Evolutionary conservation across 1,140 invertebrate species (phyloP).

Genomic region (Bombus balteatus): DNA sequence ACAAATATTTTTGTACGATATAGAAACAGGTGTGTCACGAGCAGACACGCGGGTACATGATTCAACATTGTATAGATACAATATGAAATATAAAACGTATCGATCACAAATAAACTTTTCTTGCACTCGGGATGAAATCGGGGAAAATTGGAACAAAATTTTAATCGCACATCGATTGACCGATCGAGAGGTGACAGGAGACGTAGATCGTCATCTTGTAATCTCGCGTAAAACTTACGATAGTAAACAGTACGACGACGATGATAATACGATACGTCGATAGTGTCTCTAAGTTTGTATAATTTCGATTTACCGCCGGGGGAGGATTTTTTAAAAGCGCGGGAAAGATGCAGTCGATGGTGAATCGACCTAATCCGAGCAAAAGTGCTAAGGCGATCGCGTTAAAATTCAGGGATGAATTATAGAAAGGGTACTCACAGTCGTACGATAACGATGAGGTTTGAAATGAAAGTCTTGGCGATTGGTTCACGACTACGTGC

Average conservation of each 20-base stretch:
- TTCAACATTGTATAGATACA: background rate
- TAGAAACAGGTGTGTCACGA: no score
- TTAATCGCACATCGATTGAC: background rate
- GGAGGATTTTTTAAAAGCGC: background rate
- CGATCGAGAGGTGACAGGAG: background rate
- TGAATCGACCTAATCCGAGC: no score
- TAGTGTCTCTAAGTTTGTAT: background rate
- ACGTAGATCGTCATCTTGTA: background rate
- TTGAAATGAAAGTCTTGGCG: background rate
- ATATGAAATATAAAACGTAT: background rate
- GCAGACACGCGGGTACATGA: background rate
- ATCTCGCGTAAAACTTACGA: background rate
- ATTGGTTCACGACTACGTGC: background rate
- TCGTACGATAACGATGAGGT: background rate
- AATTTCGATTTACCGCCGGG: no score
- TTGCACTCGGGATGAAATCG: no score
- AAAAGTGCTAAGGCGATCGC: background rate
- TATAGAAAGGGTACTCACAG: conserved; percentile 13
- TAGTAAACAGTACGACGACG: background rate
- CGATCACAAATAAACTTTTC: background rate
- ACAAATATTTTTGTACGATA: background rate
- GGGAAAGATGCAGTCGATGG: background rate
- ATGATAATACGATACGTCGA: background rate
- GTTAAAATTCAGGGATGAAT: no score
- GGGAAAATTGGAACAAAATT: background rate